These are phyloP conservation scores for Ametastegia equiseti DNA, from an alignment of 2,888 invertebrate genomes.

Conservation along the genomic window DNA sequence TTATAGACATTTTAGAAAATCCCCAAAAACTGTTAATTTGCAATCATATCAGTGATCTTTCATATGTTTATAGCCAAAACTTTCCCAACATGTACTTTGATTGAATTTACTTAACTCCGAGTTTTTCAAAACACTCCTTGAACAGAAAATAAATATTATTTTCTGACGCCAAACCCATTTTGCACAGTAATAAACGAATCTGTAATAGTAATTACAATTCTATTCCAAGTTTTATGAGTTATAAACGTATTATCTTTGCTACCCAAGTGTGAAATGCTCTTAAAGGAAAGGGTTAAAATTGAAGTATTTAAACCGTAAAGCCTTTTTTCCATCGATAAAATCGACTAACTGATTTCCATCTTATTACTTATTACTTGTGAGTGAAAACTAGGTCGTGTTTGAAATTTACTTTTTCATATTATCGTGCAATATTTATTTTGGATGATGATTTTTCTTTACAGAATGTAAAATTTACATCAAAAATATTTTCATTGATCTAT, in stretches of 20 bases:
- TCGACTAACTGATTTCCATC: slow-evolving; percentile 1
- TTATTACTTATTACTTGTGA: slow-evolving; percentile 5
- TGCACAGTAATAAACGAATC: not conserved
- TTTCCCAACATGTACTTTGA: not conserved
- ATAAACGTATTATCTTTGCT: not conserved
- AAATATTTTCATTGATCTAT: slow-evolving; percentile 21
- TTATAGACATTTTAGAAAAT: slow-evolving; percentile 7
- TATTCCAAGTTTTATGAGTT: not conserved
- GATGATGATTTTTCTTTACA: not conserved
- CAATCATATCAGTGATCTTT: not conserved
- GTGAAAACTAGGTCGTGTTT: slow-evolving; percentile 2
- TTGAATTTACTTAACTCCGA: not conserved
- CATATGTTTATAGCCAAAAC: not conserved
- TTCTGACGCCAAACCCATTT: too few species aligned
- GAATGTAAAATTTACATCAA: slow-evolving; percentile 17
- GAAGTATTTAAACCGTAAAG: not conserved
- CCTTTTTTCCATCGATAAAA: not conserved
- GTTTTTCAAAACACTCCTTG: not conserved
- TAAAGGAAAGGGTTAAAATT: slow-evolving; percentile 5
- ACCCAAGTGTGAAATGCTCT: slow-evolving; percentile 33
- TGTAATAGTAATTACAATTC: not conserved
- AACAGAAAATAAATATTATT: not conserved
- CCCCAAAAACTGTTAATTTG: not conserved
- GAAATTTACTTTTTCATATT: not conserved
- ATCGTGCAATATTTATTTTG: not conserved